phyloP scores from a whole-genome alignment of 2,888 invertebrate genomes.

The Mechanitis messenoides region DNA sequence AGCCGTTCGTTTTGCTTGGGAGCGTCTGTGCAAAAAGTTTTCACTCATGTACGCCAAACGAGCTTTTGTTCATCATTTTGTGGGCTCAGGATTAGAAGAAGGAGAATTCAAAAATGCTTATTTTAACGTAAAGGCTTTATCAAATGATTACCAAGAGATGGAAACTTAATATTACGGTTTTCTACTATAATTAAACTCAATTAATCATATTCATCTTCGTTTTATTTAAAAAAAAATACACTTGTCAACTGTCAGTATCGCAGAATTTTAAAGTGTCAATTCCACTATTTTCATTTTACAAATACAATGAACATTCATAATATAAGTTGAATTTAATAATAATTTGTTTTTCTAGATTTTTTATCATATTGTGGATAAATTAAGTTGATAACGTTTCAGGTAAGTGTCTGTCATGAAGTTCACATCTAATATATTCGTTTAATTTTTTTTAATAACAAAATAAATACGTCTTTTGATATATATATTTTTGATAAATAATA shows the following conservation, averaged over 20 bases:
- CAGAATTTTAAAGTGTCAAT: not conserved
- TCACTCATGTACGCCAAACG: constrained; percentile 88
- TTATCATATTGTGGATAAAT: too few species aligned
- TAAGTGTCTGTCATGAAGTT: too few species aligned
- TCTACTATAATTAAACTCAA: not conserved
- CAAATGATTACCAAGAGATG: constrained; percentile 82
- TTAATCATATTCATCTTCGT: not conserved
- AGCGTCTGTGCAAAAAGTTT: constrained; percentile 85
- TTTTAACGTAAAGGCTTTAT: constrained; percentile 78
- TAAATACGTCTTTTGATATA: too few species aligned
- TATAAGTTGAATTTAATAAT: constrained; percentile 1
- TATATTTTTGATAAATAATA: too few species aligned
- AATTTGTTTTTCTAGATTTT: not conserved
- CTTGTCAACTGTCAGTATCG: not conserved
- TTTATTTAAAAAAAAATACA: not conserved
- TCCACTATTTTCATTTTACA: not conserved
- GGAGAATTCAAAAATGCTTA: constrained; percentile 78
- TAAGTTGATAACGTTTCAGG: too few species aligned
- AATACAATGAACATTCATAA: not conserved
- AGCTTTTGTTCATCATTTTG: constrained; percentile 93
- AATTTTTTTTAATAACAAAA: too few species aligned
- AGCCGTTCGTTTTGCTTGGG: constrained; percentile 88
- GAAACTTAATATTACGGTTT: constrained; percentile 47
- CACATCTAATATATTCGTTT: too few species aligned
- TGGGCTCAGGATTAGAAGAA: constrained; percentile 85